These are phyloP conservation scores for Drosophila nr. perissopoda DNA, from an alignment of 2,888 invertebrate genomes.

Conservation along the genomic window DNA sequence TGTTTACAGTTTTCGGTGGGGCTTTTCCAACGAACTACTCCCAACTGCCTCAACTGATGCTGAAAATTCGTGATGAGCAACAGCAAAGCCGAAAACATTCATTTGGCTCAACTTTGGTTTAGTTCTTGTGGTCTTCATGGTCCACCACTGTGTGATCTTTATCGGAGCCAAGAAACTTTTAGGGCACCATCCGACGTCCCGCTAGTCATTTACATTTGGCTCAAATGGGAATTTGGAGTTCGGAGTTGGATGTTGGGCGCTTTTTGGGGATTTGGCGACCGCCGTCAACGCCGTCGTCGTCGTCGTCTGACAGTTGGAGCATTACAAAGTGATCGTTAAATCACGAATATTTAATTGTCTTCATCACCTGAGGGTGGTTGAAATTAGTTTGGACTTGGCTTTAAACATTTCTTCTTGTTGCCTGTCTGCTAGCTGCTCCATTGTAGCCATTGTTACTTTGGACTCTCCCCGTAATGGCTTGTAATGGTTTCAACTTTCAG, in stretches of 20 bases:
- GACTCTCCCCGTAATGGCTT: constrained; percentile 52
- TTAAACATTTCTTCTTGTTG: constrained; percentile 60
- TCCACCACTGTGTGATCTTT: constrained; percentile 73
- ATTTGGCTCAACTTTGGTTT: constrained; percentile 57
- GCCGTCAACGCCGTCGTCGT: constrained; percentile 7
- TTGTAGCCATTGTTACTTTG: constrained; percentile 26
- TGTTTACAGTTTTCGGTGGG: constrained; percentile 61
- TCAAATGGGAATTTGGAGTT: constrained; percentile 62
- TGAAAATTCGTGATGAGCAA: constrained; percentile 79
- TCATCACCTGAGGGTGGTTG: constrained; percentile 84
- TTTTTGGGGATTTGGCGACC: constrained; percentile 33
- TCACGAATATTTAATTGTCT: constrained; percentile 86
- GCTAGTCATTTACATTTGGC: constrained; percentile 76
- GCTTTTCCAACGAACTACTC: constrained; percentile 49
- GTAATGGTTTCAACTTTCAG: constrained; percentile 70
- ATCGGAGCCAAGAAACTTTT: constrained; percentile 68
- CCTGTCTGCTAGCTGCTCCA: constrained; percentile 32
- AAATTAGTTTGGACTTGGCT: constrained; percentile 80
- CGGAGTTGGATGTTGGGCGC: constrained; percentile 21
- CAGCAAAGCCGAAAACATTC: constrained; percentile 35
- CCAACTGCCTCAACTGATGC: constrained; percentile 37
- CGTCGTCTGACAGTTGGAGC: constrained; percentile 71
- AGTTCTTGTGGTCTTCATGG: constrained; percentile 49
- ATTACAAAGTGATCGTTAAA: constrained; percentile 85
- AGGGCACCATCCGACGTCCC: constrained; percentile 65